Base-by-base conservation (phyloP, 2,888 invertebrate genomes). In the Holacanthella duospinosa region DNA sequence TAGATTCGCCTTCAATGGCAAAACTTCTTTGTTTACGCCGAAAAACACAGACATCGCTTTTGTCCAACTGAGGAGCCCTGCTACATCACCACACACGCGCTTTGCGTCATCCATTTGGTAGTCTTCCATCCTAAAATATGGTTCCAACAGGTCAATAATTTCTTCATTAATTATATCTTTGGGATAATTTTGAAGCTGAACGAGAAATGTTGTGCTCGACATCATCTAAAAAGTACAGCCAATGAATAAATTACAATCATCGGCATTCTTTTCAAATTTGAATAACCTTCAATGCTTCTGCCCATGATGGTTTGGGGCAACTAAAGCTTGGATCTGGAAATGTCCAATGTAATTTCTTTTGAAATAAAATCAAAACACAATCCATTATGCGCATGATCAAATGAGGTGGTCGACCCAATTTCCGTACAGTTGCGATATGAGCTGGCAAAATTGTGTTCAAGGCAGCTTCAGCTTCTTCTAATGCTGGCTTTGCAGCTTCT, bases 341-440 rank as follows among this genome's bases (percentile, higher is more conserved):
- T 3, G 89, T 84, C 0, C 89, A 84, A 76, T 93, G 91, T 55
- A 94, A 76, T 77, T 87, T 87, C 67, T 92, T 83, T 80, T 94
- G 93, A 76, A 96, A 96, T 27, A 96, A 79, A 73, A 96, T 88
- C 72, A 95, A 77, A 0, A 94, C 95, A 76, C 92, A 93, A 77
- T 96, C 96, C 96, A 96, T 96, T 72, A 96, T 96, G 67, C 95
- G 83, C 95, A 96, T 82, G 43, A 96, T 96, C 12, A 96, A 81
- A 80, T 95, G 95, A 0, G 96, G 96, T 0, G 96, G 96, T 67
- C 95, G 83, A 9, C 93, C 95, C 61, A 96, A 79, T 78, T 96
- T 96, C 71, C 95, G 82, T 1, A 96, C 95, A 58, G 93, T 93
- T 1, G 93, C 87, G 71, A 96, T 96, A 76, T 96, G 94, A 2